Evolutionary conservation across 2,113 vertebrate genomes (phyloP), one percentile per base, ranked within the genome.

Genomic region (Sterrhoptilus dennistouni): DNA sequence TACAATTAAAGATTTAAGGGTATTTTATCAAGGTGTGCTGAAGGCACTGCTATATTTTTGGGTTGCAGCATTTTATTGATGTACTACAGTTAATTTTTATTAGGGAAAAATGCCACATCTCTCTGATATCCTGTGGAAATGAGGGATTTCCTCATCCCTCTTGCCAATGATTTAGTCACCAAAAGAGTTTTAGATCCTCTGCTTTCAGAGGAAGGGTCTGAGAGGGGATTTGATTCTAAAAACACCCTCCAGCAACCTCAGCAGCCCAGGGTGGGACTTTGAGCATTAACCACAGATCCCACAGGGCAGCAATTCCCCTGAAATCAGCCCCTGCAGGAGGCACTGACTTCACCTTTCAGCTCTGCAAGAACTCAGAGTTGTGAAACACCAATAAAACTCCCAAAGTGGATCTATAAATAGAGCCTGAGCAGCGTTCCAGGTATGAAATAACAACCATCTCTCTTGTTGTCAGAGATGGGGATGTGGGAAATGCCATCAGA

Each of bases 221-320:
- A 54, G 56, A 31, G 10, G 20, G 28, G 8, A 4, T 13, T 63
- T 45, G 38, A 59, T 16, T 38, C 45, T 49, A 23, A 64, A 64
- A 86, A 85, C 2, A 35, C 7, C 60, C 47, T 11, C 28, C 77
- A 75, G 36, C 35, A 63, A n/a, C 35, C 42, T 11, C 2, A 29
- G 44, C 4, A 45, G 25, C 5, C 42, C 23, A 1, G 24, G 29
- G 4, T 35, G 63, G 77, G 59, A 15, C n/a, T 2, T 61, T 25
- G 6, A 44, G 0, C 3, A 12, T 17, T 5, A 36, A 29, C 14
- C 1, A 2, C 5, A 31, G 45, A 16, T 47, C 10, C 35, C 2
- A 9, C 28, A 3, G 4, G 3, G 11, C 23, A n/a, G 15, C 10
- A 33, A 38, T 49, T 63, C 53, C 72, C 82, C 36, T 11, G 28